A percentile compares a stretch with the other conserved stretches of the same genome.
Conservation (phyloP, 2,888 invertebrate species). For the Hypomecis atomaria region DNA sequence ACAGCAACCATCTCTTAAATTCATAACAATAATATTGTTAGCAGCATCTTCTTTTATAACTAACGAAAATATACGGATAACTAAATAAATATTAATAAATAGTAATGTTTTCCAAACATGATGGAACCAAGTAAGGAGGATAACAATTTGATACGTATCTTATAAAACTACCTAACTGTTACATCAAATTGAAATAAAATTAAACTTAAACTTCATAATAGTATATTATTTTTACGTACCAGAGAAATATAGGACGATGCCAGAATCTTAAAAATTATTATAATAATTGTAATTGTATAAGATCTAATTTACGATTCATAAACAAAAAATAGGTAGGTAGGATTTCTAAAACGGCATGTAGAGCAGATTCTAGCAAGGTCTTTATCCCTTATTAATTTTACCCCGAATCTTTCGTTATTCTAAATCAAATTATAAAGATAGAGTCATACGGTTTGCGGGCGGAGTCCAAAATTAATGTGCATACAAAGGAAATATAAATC, state of each 20-base stretch:
- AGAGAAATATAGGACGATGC: constrained; percentile 22
- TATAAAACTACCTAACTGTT: constrained; percentile 8
- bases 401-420: constrained; percentile 2
- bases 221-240: constrained; percentile 21
- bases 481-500: too few relatives aligned
- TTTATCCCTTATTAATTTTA: background rate
- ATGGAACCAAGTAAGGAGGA: constrained; percentile 25
- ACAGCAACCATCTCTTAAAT: constrained; percentile 10
- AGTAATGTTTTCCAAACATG: constrained; percentile 22
- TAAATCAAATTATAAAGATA: background rate
- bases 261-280: constrained; percentile 4
- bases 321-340: constrained; percentile 1
- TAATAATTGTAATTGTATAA: background rate
- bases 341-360: too few relatives aligned
- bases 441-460: too few relatives aligned
- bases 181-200: background rate
- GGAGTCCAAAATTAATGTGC: too few relatives aligned
- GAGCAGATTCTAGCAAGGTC: constrained; percentile 11
- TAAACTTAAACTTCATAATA: constrained; percentile 13
- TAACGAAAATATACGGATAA: constrained; percentile 11
- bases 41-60: constrained; percentile 12
- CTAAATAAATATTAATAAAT: constrained; percentile 33
- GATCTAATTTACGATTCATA: background rate
- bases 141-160: constrained; percentile 21
- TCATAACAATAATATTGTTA: constrained; percentile 24